Conservation (phyloP, 2,797 vertebrate genomes). For the Chrysocyon brachyurus region DNA sequence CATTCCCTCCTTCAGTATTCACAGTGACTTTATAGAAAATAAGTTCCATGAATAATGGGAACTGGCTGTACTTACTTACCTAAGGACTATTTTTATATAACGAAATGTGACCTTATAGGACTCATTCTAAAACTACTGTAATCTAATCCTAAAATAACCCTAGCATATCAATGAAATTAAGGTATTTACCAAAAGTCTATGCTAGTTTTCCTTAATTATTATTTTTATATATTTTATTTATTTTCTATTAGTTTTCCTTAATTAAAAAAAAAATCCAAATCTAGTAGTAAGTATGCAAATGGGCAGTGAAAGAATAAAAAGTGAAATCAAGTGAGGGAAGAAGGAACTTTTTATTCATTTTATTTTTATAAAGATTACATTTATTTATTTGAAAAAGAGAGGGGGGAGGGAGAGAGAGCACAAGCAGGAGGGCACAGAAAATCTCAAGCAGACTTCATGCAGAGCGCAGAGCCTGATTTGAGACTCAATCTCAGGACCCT, state of each 20-base stretch:
- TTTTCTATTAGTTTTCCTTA: background rate
- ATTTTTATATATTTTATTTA: no score
- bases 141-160: constrained; percentile 55
- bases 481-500: no score
- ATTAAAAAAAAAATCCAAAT: background rate
- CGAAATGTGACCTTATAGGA: background rate
- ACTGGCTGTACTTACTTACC: background rate
- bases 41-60: background rate
- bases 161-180: constrained; percentile 21
- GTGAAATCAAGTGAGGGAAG: background rate
- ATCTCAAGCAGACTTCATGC: no score
- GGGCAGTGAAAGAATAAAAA: background rate
- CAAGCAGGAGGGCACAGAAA: no score
- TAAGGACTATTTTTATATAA: constrained; percentile 46
- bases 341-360: background rate
- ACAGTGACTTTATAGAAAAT: background rate
- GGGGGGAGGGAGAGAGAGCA: no score
- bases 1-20: background rate
- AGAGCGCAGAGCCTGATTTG: no score
- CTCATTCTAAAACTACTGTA: constrained; percentile 48
- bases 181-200: constrained; percentile 32
- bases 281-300: constrained; percentile 34
- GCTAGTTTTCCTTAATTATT: background rate
- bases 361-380: no score
- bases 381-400: no score